These are phyloP conservation scores for Ammodytes marinus DNA, from an alignment of 2,113 vertebrate species.

Conservation along the genomic window DNA sequence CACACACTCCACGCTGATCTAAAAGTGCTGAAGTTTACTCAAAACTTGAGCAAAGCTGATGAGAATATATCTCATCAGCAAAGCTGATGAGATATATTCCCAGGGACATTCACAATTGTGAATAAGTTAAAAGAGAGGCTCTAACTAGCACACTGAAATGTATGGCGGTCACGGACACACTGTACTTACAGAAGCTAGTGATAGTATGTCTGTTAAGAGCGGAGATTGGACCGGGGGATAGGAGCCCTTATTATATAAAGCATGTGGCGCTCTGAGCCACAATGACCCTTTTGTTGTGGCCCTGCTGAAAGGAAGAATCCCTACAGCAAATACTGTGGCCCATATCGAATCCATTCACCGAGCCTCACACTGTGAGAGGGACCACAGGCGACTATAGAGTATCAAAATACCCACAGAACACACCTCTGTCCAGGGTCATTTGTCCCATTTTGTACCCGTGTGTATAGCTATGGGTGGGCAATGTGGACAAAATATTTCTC, in stretches of 20 bases:
- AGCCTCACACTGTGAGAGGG: conserved; percentile 38
- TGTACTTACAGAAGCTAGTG: conserved; percentile 46
- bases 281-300: conserved; percentile 80
- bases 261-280: conserved; percentile 70
- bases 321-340: conserved; percentile 71
- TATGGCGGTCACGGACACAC: conserved; percentile 30
- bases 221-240: conserved; percentile 52
- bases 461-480: conserved; percentile 20
- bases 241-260: conserved; percentile 77
- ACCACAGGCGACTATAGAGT: conserved; percentile 45
- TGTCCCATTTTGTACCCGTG: conserved; percentile 36
- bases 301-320: conserved; percentile 74
- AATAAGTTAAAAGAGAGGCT: conserved; percentile 14
- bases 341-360: conserved; percentile 77
- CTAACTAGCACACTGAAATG: not conserved
- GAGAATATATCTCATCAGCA: no score
- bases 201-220: conserved; percentile 51
- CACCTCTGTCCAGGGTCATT: conserved; percentile 43
- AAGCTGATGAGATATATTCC: no score
- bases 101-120: no score
- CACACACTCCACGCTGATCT: not conserved
- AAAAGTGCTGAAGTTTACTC: not conserved
- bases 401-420: conserved; percentile 40
- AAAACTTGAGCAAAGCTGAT: not conserved
- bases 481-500: not conserved